Evolutionary conservation across 2,797 vertebrate genomes (phyloP), one percentile per base, ranked within the genome.

Genomic region (Coracias cyanogaster): DNA sequence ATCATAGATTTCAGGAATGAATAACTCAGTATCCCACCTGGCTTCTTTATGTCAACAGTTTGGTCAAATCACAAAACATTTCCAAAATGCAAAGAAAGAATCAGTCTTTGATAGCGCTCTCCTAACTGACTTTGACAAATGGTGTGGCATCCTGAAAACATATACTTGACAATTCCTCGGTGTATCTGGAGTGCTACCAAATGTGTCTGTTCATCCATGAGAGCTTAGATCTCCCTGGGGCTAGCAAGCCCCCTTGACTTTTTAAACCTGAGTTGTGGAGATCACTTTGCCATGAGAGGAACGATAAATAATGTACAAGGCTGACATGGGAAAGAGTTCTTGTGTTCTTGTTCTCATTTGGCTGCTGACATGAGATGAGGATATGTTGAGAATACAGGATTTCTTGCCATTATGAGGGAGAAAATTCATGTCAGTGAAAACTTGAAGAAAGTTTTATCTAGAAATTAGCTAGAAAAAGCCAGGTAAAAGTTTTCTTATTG

Each of bases 41-140:
- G 41, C 46, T 85, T 49, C 74, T 87, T 82, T 69, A 41, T 95
- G 64, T 70, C 76, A 74, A 58, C 60, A 49, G 29, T 83, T 80
- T 58, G 33, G 26, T 74, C 58, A 73, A 62, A 66, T 70, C 54
- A 26, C 2, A 15, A 69, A 66, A 64, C 18, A 25, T 31, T 74
- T 93, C 35, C 60, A 67, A 83, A 93, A 73, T 21, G 61, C n/a
- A 15, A 25, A 37, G 45, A 67, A 58, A 61, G 43, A 52, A 66
- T 74, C 54, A 21, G 43, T 55, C 73, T 80, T 69, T 66, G 58
- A 39, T 91, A 64, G 41, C 7, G 2, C 69, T 71, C 74, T 86
- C 26, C 70, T 85, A 33, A n/a, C 48, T 62, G 91, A 64, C 49
- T 88, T 49, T 89, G 78, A 93, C 65, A 83, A 94, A 92, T 76